A percentile compares a stretch with the other conserved stretches of the same genome.
phyloP scores from a whole-genome alignment of 2,797 vertebrate genomes.

The Pelobates cultripes region DNA sequence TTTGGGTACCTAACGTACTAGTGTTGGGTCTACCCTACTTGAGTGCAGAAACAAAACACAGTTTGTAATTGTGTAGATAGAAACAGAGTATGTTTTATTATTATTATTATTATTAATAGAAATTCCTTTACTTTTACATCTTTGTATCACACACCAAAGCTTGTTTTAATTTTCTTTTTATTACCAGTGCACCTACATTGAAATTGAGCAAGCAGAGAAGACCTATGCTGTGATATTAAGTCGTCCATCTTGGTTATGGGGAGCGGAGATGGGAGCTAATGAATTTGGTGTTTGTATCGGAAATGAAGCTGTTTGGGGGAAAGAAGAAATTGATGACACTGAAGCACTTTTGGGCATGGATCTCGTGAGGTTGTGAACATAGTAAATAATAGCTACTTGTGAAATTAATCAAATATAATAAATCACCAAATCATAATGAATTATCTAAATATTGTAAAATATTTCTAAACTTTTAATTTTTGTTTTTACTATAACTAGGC shows the following conservation, averaged over 20 bases:
- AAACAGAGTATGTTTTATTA: too few relatives aligned
- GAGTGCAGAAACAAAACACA: too few relatives aligned
- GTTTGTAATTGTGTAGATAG: too few relatives aligned
- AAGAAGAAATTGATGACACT: slow-evolving; percentile 73
- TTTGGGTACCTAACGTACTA: too few relatives aligned
- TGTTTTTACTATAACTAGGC: slow-evolving; percentile 68
- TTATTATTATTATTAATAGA: too few relatives aligned
- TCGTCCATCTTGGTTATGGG: slow-evolving; percentile 96
- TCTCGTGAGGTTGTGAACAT: slow-evolving; percentile 82
- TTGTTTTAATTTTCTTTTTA: neutral
- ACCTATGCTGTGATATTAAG: slow-evolving; percentile 89
- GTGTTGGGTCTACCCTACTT: too few relatives aligned
- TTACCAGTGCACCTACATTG: slow-evolving; percentile 89
- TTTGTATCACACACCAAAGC: too few relatives aligned
- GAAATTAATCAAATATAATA: neutral
- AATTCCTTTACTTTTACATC: too few relatives aligned
- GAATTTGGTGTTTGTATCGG: slow-evolving; percentile 95
- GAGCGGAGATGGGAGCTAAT: slow-evolving; percentile 97
- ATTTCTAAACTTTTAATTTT: slow-evolving; percentile 6
- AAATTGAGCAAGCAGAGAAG: slow-evolving; percentile 81
- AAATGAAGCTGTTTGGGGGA: slow-evolving; percentile 97
- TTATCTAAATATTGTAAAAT: too few relatives aligned
- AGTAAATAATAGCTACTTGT: neutral
- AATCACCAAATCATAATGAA: neutral
- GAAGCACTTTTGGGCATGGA: slow-evolving; percentile 97